Conservation (phyloP, 2,888 invertebrate genomes). For the Ormyrus thymus region DNA sequence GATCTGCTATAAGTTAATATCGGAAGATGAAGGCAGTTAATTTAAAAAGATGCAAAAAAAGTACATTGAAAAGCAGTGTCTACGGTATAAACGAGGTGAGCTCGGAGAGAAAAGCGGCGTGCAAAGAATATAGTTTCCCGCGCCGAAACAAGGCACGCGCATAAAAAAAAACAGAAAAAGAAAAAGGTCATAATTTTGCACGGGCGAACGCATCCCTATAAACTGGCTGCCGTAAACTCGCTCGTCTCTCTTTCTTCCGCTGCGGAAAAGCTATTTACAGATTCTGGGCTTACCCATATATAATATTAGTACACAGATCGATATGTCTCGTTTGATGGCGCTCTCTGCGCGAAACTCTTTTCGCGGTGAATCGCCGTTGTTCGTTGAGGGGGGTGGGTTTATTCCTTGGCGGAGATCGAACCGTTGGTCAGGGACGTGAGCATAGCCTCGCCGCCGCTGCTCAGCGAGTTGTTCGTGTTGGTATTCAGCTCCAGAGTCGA, state of each 20-base stretch:
- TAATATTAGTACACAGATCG: neutral
- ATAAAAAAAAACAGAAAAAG: no score
- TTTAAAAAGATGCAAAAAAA: no score
- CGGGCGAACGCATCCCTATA: slow-evolving; percentile 10
- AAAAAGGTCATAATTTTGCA: slow-evolving; percentile 18
- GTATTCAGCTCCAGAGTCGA: slow-evolving; percentile 62
- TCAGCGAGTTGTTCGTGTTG: slow-evolving; percentile 61
- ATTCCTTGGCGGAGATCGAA: slow-evolving; percentile 71
- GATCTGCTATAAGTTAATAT: no score
- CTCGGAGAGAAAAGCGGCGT: neutral
- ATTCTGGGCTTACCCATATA: slow-evolving; percentile 62
- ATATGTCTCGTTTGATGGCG: slow-evolving; percentile 49
- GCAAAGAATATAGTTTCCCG: neutral
- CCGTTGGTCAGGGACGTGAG: slow-evolving; percentile 69
- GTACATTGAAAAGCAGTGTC: no score
- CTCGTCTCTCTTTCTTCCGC: neutral
- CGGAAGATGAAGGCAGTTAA: no score
- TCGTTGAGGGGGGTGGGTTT: slow-evolving; percentile 57
- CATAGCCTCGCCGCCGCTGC: slow-evolving; percentile 65
- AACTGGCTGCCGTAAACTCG: slow-evolving; percentile 28
- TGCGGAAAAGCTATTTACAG: slow-evolving; percentile 69
- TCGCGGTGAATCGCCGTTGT: slow-evolving; percentile 8
- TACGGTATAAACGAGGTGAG: no score
- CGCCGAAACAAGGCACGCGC: neutral
- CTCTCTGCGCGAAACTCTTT: no score